phyloP scores from a whole-genome alignment of 1,140 invertebrate species.

The Halictus rubicundus region DNA sequence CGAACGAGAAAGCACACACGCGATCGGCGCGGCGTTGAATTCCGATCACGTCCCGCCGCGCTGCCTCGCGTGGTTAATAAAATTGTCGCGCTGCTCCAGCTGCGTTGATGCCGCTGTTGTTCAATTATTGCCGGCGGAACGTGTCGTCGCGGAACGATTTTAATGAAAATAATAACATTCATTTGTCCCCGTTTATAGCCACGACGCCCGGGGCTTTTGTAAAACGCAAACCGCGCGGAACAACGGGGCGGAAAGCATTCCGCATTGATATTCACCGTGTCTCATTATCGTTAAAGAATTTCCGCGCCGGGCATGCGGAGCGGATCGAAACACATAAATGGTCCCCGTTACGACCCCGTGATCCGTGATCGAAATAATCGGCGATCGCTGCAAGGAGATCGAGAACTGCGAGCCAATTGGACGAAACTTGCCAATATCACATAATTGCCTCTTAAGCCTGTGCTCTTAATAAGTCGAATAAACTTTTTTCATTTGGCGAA shows the following conservation, averaged over 20 bases:
- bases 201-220: background rate
- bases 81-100: background rate
- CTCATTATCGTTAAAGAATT: background rate
- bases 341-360: too few relatives aligned
- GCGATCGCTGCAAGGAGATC: background rate
- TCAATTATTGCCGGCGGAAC: slow-evolving; percentile 9
- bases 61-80: background rate
- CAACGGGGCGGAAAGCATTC: background rate
- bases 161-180: slow-evolving; percentile 12
- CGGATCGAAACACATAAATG: too few relatives aligned
- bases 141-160: background rate
- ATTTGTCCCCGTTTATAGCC: background rate
- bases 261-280: background rate
- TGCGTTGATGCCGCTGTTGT: background rate
- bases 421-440: too few relatives aligned
- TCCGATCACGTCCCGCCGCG: background rate
- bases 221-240: background rate
- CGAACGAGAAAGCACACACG: background rate
- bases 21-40: background rate
- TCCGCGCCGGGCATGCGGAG: too few relatives aligned
- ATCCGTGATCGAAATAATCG: too few relatives aligned
- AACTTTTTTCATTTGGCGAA: too few relatives aligned
- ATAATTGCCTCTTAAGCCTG: too few relatives aligned
- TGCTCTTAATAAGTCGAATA: too few relatives aligned
- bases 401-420: background rate